A percentile compares a stretch with the other conserved stretches of the same genome.
These are phyloP conservation scores for Macrobrachium nipponense DNA, from an alignment of 1,140 invertebrate species.

Conservation along the genomic window DNA sequence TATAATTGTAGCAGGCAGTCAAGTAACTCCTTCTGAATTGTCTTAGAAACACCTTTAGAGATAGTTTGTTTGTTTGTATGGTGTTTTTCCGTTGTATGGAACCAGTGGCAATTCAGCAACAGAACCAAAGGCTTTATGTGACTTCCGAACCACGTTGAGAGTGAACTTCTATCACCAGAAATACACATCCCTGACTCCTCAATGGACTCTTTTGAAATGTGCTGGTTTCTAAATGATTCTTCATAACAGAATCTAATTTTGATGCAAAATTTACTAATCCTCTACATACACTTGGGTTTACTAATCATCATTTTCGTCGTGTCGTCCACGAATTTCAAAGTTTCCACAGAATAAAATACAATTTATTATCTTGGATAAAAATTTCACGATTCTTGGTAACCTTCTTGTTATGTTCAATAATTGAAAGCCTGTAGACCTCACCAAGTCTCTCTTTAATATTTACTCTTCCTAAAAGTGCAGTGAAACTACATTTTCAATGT, in stretches of 20 bases:
- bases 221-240: slow-evolving; percentile 62
- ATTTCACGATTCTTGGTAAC: slow-evolving; percentile 67
- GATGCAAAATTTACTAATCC: slow-evolving; percentile 56
- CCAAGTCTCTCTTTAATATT: too few relatives aligned
- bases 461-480: slow-evolving; percentile 39
- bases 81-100: too few relatives aligned
- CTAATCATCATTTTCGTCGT: slow-evolving; percentile 65
- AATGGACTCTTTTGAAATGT: too few relatives aligned
- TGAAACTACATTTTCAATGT: slow-evolving; percentile 52
- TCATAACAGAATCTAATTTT: slow-evolving; percentile 65
- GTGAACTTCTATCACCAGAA: too few relatives aligned
- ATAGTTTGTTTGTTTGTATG: too few relatives aligned
- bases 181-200: too few relatives aligned
- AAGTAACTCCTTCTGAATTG: slow-evolving; percentile 60
- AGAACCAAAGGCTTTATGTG: too few relatives aligned
- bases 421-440: slow-evolving; percentile 54
- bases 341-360: slow-evolving; percentile 66
- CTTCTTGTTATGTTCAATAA: slow-evolving; percentile 65
- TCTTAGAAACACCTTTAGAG: slow-evolving; percentile 55
- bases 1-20: slow-evolving; percentile 48
- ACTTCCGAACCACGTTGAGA: too few relatives aligned
- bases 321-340: slow-evolving; percentile 65
- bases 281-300: slow-evolving; percentile 62
- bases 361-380: too few relatives aligned
- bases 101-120: too few relatives aligned